A percentile compares a stretch with the other conserved stretches of the same genome.
Conservation (phyloP, 2,888 invertebrate species). For the Oscheius sp. region DNA sequence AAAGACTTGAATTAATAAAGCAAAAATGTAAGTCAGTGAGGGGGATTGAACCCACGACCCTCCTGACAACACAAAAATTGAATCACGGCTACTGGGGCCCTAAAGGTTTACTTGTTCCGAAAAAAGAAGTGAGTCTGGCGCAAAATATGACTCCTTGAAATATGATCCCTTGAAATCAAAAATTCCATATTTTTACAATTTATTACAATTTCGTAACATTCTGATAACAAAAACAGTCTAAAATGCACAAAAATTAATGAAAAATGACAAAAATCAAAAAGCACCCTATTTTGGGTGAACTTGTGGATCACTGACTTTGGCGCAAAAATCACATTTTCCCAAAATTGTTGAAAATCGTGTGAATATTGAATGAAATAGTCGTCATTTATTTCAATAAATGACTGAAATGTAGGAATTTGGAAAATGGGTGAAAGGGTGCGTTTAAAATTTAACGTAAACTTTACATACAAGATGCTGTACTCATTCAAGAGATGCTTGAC, state of each 20-base stretch:
- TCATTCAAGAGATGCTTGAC: too few relatives aligned
- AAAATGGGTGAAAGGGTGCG: constrained; percentile 20
- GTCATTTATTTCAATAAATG: constrained; percentile 17
- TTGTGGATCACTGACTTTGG: constrained; percentile 5
- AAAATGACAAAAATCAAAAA: not conserved
- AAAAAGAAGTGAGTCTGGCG: constrained; percentile 3
- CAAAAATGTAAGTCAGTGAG: too few relatives aligned
- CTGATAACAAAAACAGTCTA: constrained; percentile 1
- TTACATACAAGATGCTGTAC: too few relatives aligned
- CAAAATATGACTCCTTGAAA: constrained; percentile 14
- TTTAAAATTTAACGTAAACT: too few relatives aligned
- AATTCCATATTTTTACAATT: not conserved
- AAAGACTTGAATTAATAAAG: too few relatives aligned
- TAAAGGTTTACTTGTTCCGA: too few relatives aligned
- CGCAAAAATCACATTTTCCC: constrained; percentile 19
- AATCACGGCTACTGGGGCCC: too few relatives aligned
- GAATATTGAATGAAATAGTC: constrained; percentile 11
- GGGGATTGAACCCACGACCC: too few relatives aligned
- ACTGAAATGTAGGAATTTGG: constrained; percentile 18
- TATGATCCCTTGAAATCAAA: constrained; percentile 5
- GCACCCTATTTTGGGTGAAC: constrained; percentile 10
- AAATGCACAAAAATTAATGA: constrained; percentile 19
- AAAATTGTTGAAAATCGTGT: constrained; percentile 15
- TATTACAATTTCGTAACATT: not conserved
- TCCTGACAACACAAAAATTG: too few relatives aligned